A percentile compares a stretch with the other conserved stretches of the same genome.
Conservation (phyloP, 2,113 vertebrate genomes). For the Amazona vittata region DNA sequence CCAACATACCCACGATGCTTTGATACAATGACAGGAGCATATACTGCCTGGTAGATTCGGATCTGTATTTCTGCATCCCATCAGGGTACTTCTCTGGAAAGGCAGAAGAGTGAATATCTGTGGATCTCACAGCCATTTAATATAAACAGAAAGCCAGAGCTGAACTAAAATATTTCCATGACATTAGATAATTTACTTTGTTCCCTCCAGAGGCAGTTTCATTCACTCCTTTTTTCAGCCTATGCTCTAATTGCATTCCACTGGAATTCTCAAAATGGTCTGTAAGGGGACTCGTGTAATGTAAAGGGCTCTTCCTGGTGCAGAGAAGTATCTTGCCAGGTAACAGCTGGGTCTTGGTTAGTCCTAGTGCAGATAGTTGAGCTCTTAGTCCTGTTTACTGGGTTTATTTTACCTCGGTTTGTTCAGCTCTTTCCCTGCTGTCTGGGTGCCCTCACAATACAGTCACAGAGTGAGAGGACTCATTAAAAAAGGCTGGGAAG, state of each 20-base stretch:
- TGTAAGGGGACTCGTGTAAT: background rate
- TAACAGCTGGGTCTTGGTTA: background rate
- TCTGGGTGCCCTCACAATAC: accelerated
- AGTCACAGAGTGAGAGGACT: background rate
- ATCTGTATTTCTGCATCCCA: background rate
- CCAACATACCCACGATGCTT: accelerated
- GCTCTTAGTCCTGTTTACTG: background rate
- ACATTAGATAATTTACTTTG: background rate
- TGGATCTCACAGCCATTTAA: background rate
- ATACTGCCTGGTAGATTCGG: background rate
- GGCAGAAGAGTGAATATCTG: background rate
- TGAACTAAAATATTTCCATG: background rate
- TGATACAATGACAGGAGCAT: background rate
- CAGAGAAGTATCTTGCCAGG: background rate
- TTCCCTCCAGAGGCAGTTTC: background rate
- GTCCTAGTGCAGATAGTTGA: background rate
- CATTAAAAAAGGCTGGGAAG: background rate
- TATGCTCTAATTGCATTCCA: background rate
- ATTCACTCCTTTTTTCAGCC: background rate
- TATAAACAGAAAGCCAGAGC: background rate
- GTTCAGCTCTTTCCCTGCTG: background rate
- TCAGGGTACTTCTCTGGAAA: background rate
- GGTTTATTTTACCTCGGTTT: background rate
- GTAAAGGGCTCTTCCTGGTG: background rate
- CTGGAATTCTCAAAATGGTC: background rate